Evolutionary conservation across 2,888 invertebrate genomes (phyloP).

Genomic region (Chydorus sphaericus): DNA sequence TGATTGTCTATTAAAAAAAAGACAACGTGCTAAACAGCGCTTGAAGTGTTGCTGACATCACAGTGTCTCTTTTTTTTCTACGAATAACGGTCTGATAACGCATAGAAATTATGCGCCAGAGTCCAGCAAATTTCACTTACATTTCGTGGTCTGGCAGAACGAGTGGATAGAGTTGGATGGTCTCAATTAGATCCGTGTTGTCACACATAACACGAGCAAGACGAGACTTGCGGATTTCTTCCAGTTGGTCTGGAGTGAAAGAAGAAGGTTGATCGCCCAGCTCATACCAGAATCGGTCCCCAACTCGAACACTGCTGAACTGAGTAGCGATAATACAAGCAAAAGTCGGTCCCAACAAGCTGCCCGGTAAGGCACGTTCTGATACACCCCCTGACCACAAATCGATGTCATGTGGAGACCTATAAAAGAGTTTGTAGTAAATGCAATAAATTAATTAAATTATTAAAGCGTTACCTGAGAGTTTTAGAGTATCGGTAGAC

Average conservation of each 20-base stretch:
- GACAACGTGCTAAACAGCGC: no score
- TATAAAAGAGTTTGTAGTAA: conserved; percentile 26
- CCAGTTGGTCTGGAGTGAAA: conserved; percentile 52
- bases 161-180: conserved; percentile 81
- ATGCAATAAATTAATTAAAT: no score
- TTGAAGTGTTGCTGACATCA: no score
- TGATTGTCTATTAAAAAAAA: no score
- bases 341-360: conserved; percentile 86
- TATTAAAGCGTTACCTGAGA: conserved; percentile 64
- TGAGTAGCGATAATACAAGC: conserved; percentile 87
- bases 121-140: conserved; percentile 41
- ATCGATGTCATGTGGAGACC: conserved; percentile 80
- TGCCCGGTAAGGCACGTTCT: conserved; percentile 74
- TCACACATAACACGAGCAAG: conserved; percentile 75
- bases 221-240: conserved; percentile 64
- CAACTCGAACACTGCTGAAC: conserved; percentile 72
- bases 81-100: no score
- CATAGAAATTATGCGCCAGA: not conserved
- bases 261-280: conserved; percentile 80
- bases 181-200: conserved; percentile 80
- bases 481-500: conserved; percentile 65
- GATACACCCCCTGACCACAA: conserved; percentile 90
- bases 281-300: conserved; percentile 91
- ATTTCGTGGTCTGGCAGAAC: conserved; percentile 82
- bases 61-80: no score